phyloP scores from a whole-genome alignment of 2,797 vertebrate genomes.

The Esox masquinongy region DNA sequence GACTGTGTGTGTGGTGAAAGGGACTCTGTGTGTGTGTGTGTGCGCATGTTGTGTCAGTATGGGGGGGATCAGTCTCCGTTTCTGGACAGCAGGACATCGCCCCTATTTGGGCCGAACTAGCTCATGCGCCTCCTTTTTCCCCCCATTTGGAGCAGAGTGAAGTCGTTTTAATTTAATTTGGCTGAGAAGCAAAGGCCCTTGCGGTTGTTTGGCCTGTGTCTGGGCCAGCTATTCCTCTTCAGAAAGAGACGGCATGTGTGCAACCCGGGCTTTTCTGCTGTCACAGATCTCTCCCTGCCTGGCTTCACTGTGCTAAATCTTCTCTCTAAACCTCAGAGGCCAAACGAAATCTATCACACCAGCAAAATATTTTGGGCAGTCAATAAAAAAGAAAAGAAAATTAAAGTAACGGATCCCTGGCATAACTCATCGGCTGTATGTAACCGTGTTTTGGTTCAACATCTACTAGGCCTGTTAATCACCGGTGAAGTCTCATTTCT shows the following conservation, averaged over 20 bases:
- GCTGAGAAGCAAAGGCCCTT: slow-evolving; percentile 56
- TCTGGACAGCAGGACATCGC: slow-evolving; percentile 57
- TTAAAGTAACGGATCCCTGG: slow-evolving; percentile 28
- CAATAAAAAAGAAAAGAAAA: slow-evolving; percentile 25
- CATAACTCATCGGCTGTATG: slow-evolving; percentile 4
- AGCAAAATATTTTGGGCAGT: slow-evolving; percentile 27
- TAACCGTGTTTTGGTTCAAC: background rate
- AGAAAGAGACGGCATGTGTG: slow-evolving; percentile 23
- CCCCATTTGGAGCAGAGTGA: slow-evolving; percentile 49
- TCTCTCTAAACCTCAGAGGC: slow-evolving; percentile 34
- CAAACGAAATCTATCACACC: slow-evolving; percentile 42
- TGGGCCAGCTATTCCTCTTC: slow-evolving; percentile 45
- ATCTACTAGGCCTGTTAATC: background rate
- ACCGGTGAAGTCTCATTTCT: background rate
- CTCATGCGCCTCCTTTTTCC: slow-evolving; percentile 49
- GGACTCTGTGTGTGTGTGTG: background rate
- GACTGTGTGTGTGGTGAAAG: background rate
- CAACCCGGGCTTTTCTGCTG: slow-evolving; percentile 6
- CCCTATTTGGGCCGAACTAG: slow-evolving; percentile 41
- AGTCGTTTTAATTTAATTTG: slow-evolving; percentile 72
- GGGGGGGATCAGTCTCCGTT: slow-evolving; percentile 32
- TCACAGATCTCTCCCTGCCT: slow-evolving; percentile 12
- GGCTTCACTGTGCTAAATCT: slow-evolving; percentile 35
- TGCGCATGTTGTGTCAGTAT: slow-evolving; percentile 11
- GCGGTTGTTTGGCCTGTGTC: slow-evolving; percentile 55